Percentiles rank a stretch among this genome's conserved stretches.
Conservation (phyloP, 2,888 invertebrate species). For the Ceraclea dissimilis region DNA sequence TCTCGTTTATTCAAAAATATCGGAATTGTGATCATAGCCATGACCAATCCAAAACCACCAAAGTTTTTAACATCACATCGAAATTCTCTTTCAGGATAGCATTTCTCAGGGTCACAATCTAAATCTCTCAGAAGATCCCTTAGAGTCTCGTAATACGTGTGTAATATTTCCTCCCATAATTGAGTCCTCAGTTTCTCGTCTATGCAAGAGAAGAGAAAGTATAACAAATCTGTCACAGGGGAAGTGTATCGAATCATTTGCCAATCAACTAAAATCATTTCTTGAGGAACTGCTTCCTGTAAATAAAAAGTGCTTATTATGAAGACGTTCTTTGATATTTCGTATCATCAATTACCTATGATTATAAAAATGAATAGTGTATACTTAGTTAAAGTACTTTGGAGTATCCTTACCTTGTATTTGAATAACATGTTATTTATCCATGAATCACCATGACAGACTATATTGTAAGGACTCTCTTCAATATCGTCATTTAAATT, state of each 20-base stretch:
- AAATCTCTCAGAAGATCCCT: not conserved
- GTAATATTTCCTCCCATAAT: constrained; percentile 1
- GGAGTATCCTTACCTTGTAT: constrained; percentile 14
- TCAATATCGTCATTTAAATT: not conserved
- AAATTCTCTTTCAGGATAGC: constrained; percentile 4
- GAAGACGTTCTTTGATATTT: too few relatives aligned
- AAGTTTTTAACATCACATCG: constrained; percentile 3
- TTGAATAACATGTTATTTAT: constrained; percentile 19
- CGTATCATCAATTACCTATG: too few relatives aligned
- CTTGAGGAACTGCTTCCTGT: constrained; percentile 10
- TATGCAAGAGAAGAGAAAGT: constrained; percentile 7
- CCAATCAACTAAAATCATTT: constrained; percentile 17
- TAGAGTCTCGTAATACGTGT: constrained; percentile 9
- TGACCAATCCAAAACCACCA: not conserved
- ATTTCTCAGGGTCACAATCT: constrained; percentile 3
- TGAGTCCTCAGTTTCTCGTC: constrained; percentile 8
- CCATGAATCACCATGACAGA: constrained; percentile 20
- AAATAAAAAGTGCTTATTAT: not conserved
- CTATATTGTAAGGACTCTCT: not conserved
- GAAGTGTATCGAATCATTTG: constrained; percentile 10
- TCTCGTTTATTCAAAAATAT: constrained; percentile 2
- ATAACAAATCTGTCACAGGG: constrained; percentile 7
- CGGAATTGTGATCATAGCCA: not conserved
- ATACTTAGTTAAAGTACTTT: too few relatives aligned
- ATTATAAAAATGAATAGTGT: too few relatives aligned